These are phyloP conservation scores for Tanytarsus gracilentus DNA, from an alignment of 2,888 invertebrate genomes.

Conservation along the genomic window DNA sequence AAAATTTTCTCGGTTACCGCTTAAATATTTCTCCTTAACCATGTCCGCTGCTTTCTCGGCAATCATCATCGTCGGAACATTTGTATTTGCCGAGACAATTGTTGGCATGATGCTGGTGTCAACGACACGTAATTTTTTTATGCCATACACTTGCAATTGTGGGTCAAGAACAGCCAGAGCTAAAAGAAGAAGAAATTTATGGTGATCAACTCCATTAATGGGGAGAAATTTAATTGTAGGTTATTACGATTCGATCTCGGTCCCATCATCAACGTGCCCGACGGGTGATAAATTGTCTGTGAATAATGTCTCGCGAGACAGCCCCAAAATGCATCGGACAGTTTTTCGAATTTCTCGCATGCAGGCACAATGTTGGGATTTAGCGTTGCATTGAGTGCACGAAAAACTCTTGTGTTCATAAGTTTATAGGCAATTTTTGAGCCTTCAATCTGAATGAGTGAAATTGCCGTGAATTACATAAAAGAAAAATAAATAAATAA, in stretches of 20 bases:
- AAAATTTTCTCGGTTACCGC: background rate
- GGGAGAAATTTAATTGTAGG: too few species aligned
- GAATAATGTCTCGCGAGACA: slow-evolving; percentile 68
- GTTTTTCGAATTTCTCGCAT: slow-evolving; percentile 52
- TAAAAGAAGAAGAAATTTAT: too few species aligned
- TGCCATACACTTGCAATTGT: slow-evolving; percentile 57
- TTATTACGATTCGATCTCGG: slow-evolving; percentile 47
- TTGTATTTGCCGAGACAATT: slow-evolving; percentile 71
- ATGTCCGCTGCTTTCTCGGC: slow-evolving; percentile 75
- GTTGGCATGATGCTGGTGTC: slow-evolving; percentile 79
- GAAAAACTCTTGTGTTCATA: slow-evolving; percentile 52
- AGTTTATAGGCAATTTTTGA: slow-evolving; percentile 58
- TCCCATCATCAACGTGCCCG: slow-evolving; percentile 76
- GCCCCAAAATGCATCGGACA: slow-evolving; percentile 66
- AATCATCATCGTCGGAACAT: slow-evolving; percentile 75
- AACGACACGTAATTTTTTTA: slow-evolving; percentile 59
- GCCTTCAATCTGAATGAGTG: slow-evolving; percentile 54
- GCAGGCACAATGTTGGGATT: slow-evolving; percentile 58
- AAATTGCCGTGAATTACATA: background rate
- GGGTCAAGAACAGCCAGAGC: slow-evolving; percentile 65
- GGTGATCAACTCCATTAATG: too few species aligned
- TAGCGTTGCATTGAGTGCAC: slow-evolving; percentile 51
- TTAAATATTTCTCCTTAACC: slow-evolving; percentile 61
- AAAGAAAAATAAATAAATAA: background rate
- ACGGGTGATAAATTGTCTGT: slow-evolving; percentile 72